These are phyloP conservation scores for Cephalopachus bancanus DNA, from an alignment of 2,797 vertebrate species.

Conservation along the genomic window DNA sequence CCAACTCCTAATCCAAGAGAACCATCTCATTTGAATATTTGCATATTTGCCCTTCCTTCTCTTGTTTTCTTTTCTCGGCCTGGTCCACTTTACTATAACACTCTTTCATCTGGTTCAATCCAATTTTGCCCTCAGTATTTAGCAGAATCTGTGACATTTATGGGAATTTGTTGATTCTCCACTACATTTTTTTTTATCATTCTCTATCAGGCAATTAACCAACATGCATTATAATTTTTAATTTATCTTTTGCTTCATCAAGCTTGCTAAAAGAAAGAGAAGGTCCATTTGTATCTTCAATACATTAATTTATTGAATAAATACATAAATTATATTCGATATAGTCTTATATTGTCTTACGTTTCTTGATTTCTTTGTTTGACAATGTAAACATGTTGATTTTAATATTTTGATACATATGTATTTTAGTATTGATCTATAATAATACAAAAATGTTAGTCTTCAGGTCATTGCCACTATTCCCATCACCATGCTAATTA, in stretches of 20 bases:
- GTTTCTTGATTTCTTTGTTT: not conserved
- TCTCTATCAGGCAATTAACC: not conserved
- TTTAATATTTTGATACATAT: not conserved
- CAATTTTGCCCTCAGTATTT: not conserved
- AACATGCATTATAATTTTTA: not conserved
- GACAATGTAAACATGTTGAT: not conserved
- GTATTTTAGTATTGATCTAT: not conserved
- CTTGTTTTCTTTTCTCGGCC: not conserved
- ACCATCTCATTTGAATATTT: not conserved
- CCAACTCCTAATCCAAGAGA: not conserved
- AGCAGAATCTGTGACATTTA: not conserved
- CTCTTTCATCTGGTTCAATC: not conserved
- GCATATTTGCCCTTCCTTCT: not conserved
- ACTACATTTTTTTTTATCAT: not conserved
- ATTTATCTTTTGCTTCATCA: not conserved
- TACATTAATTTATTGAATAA: not conserved
- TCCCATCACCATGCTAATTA: not conserved
- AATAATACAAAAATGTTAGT: not conserved
- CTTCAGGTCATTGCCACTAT: not conserved
- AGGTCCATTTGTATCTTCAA: not conserved
- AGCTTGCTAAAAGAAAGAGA: not conserved
- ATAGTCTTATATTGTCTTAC: not conserved
- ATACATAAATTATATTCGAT: not conserved
- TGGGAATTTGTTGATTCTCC: not conserved
- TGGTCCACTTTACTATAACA: not conserved